Conservation (phyloP, 2,888 invertebrate species). For the Nebria salina region DNA sequence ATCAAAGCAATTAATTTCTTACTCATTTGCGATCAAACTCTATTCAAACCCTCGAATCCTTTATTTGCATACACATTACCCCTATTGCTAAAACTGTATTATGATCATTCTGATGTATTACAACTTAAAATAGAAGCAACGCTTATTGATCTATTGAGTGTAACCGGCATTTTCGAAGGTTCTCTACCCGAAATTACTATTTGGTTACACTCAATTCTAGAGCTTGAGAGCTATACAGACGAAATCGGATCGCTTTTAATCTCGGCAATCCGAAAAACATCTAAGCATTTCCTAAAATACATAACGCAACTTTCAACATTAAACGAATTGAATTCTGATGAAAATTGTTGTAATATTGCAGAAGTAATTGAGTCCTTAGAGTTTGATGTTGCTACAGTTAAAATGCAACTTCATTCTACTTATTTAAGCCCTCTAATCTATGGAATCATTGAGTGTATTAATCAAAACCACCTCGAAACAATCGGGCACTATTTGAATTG, state of each 20-base stretch:
- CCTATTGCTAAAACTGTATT: constrained; percentile 60
- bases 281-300: constrained; percentile 46
- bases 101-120: constrained; percentile 59
- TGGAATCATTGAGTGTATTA: constrained; percentile 58
- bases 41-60: constrained; percentile 56
- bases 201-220: constrained; percentile 67
- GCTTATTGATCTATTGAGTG: constrained; percentile 68
- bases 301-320: constrained; percentile 28
- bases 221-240: constrained; percentile 26
- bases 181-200: constrained; percentile 73
- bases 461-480: constrained; percentile 49
- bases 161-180: constrained; percentile 72
- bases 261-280: constrained; percentile 25
- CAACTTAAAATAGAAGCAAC: constrained; percentile 50
- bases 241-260: constrained; percentile 20
- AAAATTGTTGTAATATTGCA: background rate
- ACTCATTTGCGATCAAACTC: constrained; percentile 56
- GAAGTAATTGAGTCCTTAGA: constrained; percentile 6
- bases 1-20: constrained; percentile 62
- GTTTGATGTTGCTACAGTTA: background rate
- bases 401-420: background rate
- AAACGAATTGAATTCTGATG: constrained; percentile 8
- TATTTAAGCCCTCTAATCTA: constrained; percentile 58
- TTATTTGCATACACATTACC: constrained; percentile 53
- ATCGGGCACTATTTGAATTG: constrained; percentile 60